Base-by-base conservation (phyloP, 2,888 invertebrate species). In the Nomada ruficornis region DNA sequence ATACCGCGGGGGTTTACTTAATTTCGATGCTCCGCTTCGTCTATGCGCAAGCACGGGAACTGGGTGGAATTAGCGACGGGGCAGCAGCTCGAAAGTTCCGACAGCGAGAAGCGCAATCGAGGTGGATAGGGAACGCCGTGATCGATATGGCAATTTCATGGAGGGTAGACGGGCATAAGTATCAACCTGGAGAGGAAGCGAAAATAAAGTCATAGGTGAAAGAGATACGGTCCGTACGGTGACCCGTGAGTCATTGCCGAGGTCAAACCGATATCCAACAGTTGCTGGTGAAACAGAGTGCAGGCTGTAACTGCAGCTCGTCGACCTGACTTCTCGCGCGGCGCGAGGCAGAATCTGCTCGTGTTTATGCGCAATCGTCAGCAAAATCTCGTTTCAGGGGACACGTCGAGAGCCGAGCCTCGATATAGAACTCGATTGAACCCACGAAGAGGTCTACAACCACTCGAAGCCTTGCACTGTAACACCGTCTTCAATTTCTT, bases 241-340 rank as follows among this genome's bases (percentile, higher is more conserved):
- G 82, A 80, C 77, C 82, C 70, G 63, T 84, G 86, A 86, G 84
- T 88, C 89, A 87, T 85, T 89, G 89, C 68, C 89, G 89, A 87
- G 89, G 88, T 89, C 86, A 86, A 77, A 63, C 82, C 77, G 84
- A 85, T 87, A 86, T 81, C 81, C 77, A 52, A 82, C 82, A 67
- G 76, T 80, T 76, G 83, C 50, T 29, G 59, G 55, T 29, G 44
- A 65, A 44, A 62, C 65, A 57, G 78, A 59, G 63, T 72, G 76
- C 75, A 70, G 63, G 26, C 64, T 65, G 75, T 54, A 47, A 57
- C 26, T 26, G 57, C 20, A 36, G 36, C 44, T 44, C 67, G 67
- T 62, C 65, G 44, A 76, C 59, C 65, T 74, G 54, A 29, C 47
- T 60, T 29, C 36, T 55, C 18, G 13, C 10, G 47, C 71, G 13